Evolutionary conservation across 2,797 vertebrate species (phyloP).

Genomic region (Cirrhinus mrigala): DNA sequence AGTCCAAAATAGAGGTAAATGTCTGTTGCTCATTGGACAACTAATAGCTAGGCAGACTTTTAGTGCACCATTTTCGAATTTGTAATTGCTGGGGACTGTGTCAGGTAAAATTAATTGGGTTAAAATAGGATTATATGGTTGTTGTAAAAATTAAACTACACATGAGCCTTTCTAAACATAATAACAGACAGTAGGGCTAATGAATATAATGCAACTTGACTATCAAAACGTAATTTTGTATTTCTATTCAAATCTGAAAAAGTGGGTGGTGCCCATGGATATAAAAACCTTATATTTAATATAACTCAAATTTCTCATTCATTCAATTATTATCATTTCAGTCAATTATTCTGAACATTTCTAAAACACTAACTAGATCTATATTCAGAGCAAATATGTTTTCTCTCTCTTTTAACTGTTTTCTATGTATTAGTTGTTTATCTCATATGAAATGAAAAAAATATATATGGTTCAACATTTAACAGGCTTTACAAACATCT

Average conservation of each 20-base stretch:
- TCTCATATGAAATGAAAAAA: neutral
- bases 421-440: neutral
- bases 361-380: neutral
- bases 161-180: neutral
- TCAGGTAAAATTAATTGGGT: constrained; percentile 7
- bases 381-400: neutral
- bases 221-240: neutral
- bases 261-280: constrained; percentile 1
- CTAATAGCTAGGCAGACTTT: constrained; percentile 9
- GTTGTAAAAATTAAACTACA: neutral
- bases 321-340: too few species aligned
- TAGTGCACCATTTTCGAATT: constrained; percentile 4
- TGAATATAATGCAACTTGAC: neutral
- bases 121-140: neutral
- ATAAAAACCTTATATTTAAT: neutral
- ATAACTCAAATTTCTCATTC: too few species aligned
- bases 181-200: neutral
- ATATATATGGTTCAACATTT: neutral
- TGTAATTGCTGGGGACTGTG: neutral
- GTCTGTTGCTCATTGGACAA: neutral
- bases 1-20: neutral
- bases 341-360: neutral
- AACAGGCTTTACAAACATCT: neutral
- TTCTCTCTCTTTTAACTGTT: neutral
- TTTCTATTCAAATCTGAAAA: neutral